Percentiles rank a stretch among this genome's conserved stretches.
Evolutionary conservation across 2,113 vertebrate genomes (phyloP).

Genomic region (Nematolebias whitei): DNA sequence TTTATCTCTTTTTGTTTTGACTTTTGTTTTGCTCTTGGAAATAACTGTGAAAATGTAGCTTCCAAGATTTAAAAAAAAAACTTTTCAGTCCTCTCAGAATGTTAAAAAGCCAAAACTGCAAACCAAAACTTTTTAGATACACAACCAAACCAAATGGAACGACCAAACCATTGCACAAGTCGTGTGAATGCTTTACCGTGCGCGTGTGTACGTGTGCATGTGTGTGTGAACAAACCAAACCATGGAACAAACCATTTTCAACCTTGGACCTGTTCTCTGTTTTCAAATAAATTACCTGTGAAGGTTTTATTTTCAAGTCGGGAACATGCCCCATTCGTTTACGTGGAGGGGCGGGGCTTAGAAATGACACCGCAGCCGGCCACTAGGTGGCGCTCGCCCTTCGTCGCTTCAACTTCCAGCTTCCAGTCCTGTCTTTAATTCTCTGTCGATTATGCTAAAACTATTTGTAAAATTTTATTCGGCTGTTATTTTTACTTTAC

Average conservation of each 20-base stretch:
- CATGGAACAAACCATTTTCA: slow-evolving; percentile 19
- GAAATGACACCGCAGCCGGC: no score
- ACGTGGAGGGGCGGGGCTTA: no score
- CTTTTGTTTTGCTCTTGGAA: slow-evolving; percentile 65
- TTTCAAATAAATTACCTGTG: background rate
- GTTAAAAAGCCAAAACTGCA: slow-evolving; percentile 76
- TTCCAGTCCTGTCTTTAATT: no score
- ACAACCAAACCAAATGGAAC: slow-evolving; percentile 79
- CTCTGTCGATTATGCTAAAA: no score
- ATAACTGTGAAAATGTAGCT: slow-evolving; percentile 83
- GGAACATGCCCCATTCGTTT: no score
- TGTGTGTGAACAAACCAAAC: slow-evolving; percentile 56
- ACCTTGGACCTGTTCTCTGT: slow-evolving; percentile 9
- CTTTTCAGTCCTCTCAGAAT: slow-evolving; percentile 73
- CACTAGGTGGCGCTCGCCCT: no score
- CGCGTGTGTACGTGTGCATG: slow-evolving; percentile 28
- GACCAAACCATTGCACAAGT: slow-evolving; percentile 77
- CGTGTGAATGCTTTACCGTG: slow-evolving; percentile 13
- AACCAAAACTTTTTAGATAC: slow-evolving; percentile 63
- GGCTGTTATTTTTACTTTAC: no score
- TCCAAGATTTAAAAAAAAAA: slow-evolving; percentile 42
- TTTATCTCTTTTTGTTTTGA: slow-evolving; percentile 50
- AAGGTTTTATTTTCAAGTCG: no score
- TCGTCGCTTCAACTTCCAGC: no score
- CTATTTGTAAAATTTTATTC: no score